phyloP scores from a whole-genome alignment of 2,797 vertebrate species.

The Oryzias sinensis region DNA sequence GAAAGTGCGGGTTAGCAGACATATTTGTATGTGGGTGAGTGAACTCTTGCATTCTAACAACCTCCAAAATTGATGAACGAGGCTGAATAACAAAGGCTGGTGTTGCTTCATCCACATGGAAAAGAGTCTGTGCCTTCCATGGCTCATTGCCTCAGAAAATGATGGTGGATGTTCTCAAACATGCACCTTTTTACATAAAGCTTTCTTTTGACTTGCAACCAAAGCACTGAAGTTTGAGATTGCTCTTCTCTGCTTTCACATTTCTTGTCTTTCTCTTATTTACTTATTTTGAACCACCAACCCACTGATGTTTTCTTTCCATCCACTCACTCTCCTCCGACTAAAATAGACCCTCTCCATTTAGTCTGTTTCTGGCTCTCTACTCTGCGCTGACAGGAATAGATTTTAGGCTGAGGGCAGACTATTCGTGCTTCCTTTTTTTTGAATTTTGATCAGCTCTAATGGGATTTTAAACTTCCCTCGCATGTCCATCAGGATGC shows the following conservation, averaged over 20 bases:
- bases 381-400: conserved; percentile 66
- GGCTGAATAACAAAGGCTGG: conserved; percentile 41
- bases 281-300: conserved; percentile 4
- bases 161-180: conserved; percentile 23
- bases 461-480: conserved; percentile 68
- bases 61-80: conserved; percentile 42
- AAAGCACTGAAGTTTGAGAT: conserved; percentile 36
- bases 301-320: conserved; percentile 42
- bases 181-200: conserved; percentile 32
- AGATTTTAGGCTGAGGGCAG: conserved; percentile 61
- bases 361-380: conserved; percentile 60
- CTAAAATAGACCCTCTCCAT: conserved; percentile 63
- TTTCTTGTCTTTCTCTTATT: conserved; percentile 2
- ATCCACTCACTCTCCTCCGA: conserved; percentile 50
- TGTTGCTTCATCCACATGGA: conserved; percentile 28
- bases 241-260: conserved; percentile 15
- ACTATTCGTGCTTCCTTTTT: conserved; percentile 40
- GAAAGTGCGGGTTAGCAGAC: conserved; percentile 34
- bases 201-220: conserved; percentile 14
- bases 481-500: conserved; percentile 56
- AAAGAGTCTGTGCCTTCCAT: conserved; percentile 18
- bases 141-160: conserved; percentile 42
- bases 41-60: conserved; percentile 29
- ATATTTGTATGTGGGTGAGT: conserved; percentile 12
- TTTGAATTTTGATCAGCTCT: conserved; percentile 66